phyloP scores from a whole-genome alignment of 2,113 vertebrate species.

The Aegithalos caudatus region DNA sequence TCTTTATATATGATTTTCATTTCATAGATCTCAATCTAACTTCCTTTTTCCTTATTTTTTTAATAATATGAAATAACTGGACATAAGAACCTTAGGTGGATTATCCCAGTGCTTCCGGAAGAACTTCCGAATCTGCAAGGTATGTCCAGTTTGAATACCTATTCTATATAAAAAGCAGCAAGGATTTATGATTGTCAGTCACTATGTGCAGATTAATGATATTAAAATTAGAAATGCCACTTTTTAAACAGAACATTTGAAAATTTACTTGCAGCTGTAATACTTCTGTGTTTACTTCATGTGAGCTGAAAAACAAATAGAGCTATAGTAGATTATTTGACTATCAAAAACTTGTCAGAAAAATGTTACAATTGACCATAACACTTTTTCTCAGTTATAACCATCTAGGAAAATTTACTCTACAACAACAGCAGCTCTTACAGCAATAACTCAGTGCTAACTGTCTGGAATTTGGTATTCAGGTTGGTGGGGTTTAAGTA shows the following conservation, averaged over 20 bases:
- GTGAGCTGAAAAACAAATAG: not conserved
- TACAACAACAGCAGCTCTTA: not conserved
- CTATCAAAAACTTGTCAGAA: not conserved
- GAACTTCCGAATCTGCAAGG: conserved; percentile 67
- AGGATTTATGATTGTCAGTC: not conserved
- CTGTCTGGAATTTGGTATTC: not conserved
- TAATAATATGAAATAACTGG: conserved; percentile 28
- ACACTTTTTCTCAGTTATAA: not conserved
- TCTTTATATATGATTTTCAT: not conserved
- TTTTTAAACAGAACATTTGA: not conserved
- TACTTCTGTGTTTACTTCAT: not conserved
- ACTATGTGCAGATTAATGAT: not conserved
- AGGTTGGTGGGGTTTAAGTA: not conserved
- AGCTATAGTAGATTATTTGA: not conserved
- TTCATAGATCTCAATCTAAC: conserved; percentile 26
- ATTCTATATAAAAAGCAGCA: not conserved
- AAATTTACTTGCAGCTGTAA: conserved; percentile 3
- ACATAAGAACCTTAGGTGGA: conserved; percentile 65
- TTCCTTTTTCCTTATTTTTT: not conserved
- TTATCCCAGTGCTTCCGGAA: conserved; percentile 60
- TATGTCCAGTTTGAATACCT: conserved; percentile 62
- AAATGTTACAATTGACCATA: not conserved
- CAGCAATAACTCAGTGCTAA: not conserved
- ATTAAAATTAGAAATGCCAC: not conserved
- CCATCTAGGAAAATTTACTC: not conserved